Conservation (phyloP, 2,113 vertebrate genomes). For the Sialia sialis region DNA sequence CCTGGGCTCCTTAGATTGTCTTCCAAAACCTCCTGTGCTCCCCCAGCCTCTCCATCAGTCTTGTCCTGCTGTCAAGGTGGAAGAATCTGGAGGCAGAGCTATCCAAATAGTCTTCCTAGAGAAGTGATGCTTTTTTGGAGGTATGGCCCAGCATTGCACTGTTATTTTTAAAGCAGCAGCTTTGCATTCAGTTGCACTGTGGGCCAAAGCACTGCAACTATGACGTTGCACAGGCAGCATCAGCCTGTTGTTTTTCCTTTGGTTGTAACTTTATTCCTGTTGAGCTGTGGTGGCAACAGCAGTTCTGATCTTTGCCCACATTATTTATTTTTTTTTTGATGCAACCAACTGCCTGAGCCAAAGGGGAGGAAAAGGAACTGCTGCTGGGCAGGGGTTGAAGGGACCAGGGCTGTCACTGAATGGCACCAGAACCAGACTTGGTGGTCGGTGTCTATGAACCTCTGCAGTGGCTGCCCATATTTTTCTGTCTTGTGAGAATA, state of each 20-base stretch:
- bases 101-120: neutral
- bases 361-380: neutral
- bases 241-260: neutral
- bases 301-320: neutral
- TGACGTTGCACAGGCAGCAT: neutral
- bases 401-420: neutral
- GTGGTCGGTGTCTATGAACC: neutral
- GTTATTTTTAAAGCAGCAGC: neutral
- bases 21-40: neutral
- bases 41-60: neutral
- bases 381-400: neutral
- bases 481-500: neutral
- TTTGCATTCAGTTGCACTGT: neutral
- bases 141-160: fast-evolving
- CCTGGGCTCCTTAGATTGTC: fast-evolving
- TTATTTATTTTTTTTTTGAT: neutral
- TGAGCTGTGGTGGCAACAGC: neutral
- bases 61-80: neutral
- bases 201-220: neutral
- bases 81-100: neutral
- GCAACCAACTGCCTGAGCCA: too few relatives aligned
- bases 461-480: neutral
- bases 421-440: neutral
- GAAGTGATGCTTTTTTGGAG: neutral
- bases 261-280: neutral